phyloP scores from a whole-genome alignment of 2,113 vertebrate species.

The Rhegmatorhina hoffmannsi region DNA sequence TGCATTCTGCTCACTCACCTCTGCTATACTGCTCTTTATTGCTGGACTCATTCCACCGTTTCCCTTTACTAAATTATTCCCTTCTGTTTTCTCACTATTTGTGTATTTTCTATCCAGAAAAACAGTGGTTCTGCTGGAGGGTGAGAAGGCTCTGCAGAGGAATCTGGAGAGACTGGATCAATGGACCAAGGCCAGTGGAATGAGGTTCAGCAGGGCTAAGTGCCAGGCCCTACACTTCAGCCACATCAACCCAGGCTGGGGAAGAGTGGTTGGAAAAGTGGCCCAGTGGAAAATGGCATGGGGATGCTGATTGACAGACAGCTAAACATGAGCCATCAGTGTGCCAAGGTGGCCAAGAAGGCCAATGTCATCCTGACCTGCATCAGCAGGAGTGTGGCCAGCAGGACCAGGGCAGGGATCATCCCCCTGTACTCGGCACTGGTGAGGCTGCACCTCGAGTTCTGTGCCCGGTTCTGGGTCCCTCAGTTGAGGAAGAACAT shows the following conservation, averaged over 20 bases:
- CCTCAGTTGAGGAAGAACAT: no score
- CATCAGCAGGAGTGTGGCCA: no score
- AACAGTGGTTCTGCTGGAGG: background rate
- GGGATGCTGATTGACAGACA: background rate
- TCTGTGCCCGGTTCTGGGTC: no score
- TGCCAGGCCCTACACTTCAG: background rate
- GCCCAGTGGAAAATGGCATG: background rate
- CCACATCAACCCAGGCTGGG: background rate
- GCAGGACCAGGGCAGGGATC: no score
- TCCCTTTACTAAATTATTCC: background rate
- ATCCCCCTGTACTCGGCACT: no score
- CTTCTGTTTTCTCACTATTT: background rate
- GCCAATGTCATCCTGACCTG: no score
- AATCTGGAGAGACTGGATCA: background rate
- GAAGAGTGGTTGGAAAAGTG: background rate
- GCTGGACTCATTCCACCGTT: background rate
- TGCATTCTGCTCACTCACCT: background rate
- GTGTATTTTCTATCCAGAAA: background rate
- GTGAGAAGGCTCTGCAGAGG: no score
- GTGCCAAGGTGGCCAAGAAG: background rate
- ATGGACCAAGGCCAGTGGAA: no score
- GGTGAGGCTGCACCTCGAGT: no score
- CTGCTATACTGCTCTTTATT: background rate
- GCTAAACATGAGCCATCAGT: background rate
- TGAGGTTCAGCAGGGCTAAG: background rate